Percentiles rank a stretch among this genome's conserved stretches.
Conservation (phyloP, 2,888 invertebrate genomes). For the Patella pellucida region DNA sequence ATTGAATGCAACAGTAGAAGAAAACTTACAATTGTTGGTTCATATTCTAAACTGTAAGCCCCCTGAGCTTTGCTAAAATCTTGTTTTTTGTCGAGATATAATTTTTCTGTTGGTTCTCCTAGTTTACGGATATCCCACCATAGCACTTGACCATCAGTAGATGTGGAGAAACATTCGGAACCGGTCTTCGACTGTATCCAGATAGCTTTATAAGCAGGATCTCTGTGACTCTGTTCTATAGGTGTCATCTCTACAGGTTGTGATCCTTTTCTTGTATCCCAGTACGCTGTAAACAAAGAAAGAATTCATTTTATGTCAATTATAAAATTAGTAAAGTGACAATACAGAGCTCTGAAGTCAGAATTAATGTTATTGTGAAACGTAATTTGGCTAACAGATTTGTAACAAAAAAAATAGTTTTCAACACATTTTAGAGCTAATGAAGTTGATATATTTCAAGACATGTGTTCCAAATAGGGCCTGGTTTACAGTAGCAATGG, state of each 20-base stretch:
- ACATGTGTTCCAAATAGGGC: too few relatives aligned
- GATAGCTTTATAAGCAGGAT: conserved; percentile 87
- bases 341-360: too few relatives aligned
- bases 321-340: too few relatives aligned
- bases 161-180: conserved; percentile 93
- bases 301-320: not conserved
- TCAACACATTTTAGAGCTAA: too few relatives aligned
- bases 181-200: conserved; percentile 96
- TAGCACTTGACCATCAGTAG: conserved; percentile 88
- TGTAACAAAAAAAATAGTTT: too few relatives aligned
- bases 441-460: too few relatives aligned
- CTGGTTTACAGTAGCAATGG: too few relatives aligned
- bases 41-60: conserved; percentile 84
- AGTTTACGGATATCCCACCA: conserved; percentile 88
- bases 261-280: conserved; percentile 79
- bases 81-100: conserved; percentile 81
- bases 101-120: conserved; percentile 79
- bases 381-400: too few relatives aligned
- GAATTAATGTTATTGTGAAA: too few relatives aligned
- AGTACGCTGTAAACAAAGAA: conserved; percentile 59
- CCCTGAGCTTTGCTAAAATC: conserved; percentile 80
- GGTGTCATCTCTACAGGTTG: conserved; percentile 84
- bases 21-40: conserved; percentile 78
- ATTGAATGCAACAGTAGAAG: not conserved
- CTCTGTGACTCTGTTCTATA: conserved; percentile 87